Conservation (phyloP, 2,888 invertebrate species). For the Barypeithes pellucidus region DNA sequence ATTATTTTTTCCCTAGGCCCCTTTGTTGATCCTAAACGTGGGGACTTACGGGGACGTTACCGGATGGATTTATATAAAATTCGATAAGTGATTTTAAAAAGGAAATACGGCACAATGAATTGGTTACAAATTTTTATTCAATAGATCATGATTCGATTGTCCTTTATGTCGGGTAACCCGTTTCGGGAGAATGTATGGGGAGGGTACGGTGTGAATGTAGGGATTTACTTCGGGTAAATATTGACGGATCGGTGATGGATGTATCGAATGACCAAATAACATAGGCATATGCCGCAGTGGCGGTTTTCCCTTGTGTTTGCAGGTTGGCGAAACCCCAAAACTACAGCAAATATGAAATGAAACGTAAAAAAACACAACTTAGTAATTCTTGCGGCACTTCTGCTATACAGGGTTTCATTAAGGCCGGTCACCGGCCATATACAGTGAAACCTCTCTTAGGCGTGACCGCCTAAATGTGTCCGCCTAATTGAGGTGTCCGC, state of each 20-base stretch:
- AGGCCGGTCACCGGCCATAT: no score
- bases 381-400: no score
- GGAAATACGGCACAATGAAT: slow-evolving; percentile 39
- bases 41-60: slow-evolving; percentile 23
- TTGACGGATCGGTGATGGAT: slow-evolving; percentile 37
- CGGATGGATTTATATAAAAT: slow-evolving; percentile 42
- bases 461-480: no score
- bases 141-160: slow-evolving; percentile 48
- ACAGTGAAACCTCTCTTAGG: no score
- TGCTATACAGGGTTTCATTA: no score
- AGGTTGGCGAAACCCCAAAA: no score
- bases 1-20: slow-evolving; percentile 30
- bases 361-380: no score
- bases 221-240: slow-evolving; percentile 28
- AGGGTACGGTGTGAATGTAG: slow-evolving; percentile 25
- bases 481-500: no score
- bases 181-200: slow-evolving; percentile 15
- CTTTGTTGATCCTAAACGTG: slow-evolving; percentile 35
- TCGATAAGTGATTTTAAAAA: slow-evolving; percentile 42
- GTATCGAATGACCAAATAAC: background rate
- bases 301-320: no score
- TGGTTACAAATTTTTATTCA: slow-evolving; percentile 47
- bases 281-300: slow-evolving; percentile 15
- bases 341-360: no score
- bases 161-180: slow-evolving; percentile 21